Evolutionary conservation across 1,140 invertebrate genomes (phyloP).

Genomic region (Pseudoatta argentina): DNA sequence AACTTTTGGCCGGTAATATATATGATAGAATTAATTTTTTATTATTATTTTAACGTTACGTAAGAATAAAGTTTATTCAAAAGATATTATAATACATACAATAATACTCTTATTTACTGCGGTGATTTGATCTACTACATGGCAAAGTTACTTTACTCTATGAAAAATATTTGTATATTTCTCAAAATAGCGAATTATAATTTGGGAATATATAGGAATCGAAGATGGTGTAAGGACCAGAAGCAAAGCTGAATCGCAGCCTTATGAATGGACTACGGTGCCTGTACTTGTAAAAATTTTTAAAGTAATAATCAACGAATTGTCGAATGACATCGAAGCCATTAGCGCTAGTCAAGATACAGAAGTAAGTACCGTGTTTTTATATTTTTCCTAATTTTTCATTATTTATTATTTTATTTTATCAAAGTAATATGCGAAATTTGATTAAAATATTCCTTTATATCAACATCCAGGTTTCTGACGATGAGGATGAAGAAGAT

Average conservation of each 20-base stretch:
- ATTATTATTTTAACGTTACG: not conserved
- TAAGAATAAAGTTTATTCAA: not conserved
- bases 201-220: slow-evolving; percentile 74
- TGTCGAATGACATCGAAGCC: slow-evolving; percentile 85
- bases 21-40: too few relatives aligned
- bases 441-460: not conserved
- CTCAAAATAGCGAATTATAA: slow-evolving; percentile 52
- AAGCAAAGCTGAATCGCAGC: slow-evolving; percentile 82
- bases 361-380: slow-evolving; percentile 70
- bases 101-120: too few relatives aligned
- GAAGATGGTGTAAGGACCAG: slow-evolving; percentile 85
- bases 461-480: slow-evolving; percentile 77
- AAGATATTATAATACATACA: slow-evolving; percentile 14
- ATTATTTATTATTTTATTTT: slow-evolving; percentile 13
- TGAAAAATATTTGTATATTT: slow-evolving; percentile 13
- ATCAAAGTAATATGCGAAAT: not conserved
- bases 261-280: slow-evolving; percentile 85
- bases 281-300: slow-evolving; percentile 88
- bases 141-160: not conserved
- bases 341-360: slow-evolving; percentile 71
- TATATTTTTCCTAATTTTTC: not conserved
- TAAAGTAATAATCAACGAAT: slow-evolving; percentile 87
- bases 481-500: slow-evolving; percentile 83
- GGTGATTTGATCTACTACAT: slow-evolving; percentile 19
- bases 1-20: too few relatives aligned